Base-by-base conservation (phyloP, 2,113 vertebrate species). In the Hemicordylus capensis region DNA sequence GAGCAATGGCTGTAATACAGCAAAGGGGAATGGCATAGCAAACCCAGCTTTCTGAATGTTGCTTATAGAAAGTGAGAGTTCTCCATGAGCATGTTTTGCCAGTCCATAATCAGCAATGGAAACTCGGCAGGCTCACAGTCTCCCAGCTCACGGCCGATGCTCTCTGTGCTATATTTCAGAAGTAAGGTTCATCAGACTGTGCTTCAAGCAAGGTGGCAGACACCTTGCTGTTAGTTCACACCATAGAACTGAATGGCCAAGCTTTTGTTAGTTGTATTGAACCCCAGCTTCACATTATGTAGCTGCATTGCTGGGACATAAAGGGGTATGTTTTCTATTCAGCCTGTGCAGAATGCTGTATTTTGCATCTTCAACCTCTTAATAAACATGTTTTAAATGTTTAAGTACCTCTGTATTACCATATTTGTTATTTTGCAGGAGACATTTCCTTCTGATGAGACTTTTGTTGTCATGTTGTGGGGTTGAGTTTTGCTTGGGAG, bases 301-400 rank as follows among this genome's bases (percentile, higher is more conserved):
- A 86, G 74, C 88, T 85, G 81, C 88, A 92, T 93, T 88, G 85
- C 85, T 92, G 80, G 88, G 93, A 91, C 61, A 83, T 83, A 89
- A 87, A 85, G 39, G 78, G 73, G 73, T 90, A 87, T 86, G 92
- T 94, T 96, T 95, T 93, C 85, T 93, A 94, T 70, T 88, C 75
- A 84, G 90, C 90, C 89, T 88, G 76, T 80, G 94, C 80, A 96
- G 89, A 94, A 91, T 93, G 94, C 37, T 88, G 93, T 95, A 93
- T 95, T 94, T 96, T 96, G 92, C 93, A 93, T 94, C 91, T 92
- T 93, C 51, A 7, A 91, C 90, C 94, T 94, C 92, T 87, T 93
- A 95, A 92, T 91, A 94, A 92, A 92, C 84, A 94, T 87, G 76
- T 95, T 96, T 94, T 88, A 89, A 95, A 93, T 95, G 94, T 96